These are phyloP conservation scores for Trachythela sp. DNA, from an alignment of 64 coral and sea anemone species.

Conservation along the genomic window DNA sequence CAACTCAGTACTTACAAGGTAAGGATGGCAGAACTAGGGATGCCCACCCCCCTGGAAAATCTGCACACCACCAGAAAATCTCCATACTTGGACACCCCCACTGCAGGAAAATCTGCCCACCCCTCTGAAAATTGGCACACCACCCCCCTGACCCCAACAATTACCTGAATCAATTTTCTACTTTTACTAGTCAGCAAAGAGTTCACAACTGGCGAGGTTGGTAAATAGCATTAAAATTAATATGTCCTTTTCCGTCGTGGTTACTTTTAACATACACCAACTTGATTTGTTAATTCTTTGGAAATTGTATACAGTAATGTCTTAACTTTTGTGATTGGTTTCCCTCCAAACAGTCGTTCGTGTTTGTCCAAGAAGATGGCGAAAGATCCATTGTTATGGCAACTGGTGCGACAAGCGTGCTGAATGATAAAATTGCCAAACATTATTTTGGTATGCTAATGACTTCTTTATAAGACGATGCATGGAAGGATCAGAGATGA, in stretches of 20 bases:
- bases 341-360: neutral
- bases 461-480: too few species aligned
- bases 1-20: neutral
- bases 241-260: too few species aligned
- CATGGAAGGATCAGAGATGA: too few species aligned
- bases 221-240: neutral
- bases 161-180: neutral
- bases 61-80: neutral
- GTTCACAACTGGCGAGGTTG: neutral
- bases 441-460: neutral
- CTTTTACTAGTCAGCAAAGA: neutral
- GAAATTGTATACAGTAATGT: neutral
- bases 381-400: neutral
- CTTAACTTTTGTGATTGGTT: neutral
- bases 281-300: neutral
- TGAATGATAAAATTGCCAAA: neutral
- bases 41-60: neutral
- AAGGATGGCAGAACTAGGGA: neutral
- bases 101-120: neutral
- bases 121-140: neutral
- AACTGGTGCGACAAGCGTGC: neutral
- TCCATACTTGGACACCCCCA: neutral
- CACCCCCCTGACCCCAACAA: too few species aligned
- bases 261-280: neutral
- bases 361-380: constrained; percentile 15